Evolutionary conservation across 2,797 vertebrate species (phyloP), one percentile per base, ranked within the genome.

Genomic region (Girardinus metallicus): DNA sequence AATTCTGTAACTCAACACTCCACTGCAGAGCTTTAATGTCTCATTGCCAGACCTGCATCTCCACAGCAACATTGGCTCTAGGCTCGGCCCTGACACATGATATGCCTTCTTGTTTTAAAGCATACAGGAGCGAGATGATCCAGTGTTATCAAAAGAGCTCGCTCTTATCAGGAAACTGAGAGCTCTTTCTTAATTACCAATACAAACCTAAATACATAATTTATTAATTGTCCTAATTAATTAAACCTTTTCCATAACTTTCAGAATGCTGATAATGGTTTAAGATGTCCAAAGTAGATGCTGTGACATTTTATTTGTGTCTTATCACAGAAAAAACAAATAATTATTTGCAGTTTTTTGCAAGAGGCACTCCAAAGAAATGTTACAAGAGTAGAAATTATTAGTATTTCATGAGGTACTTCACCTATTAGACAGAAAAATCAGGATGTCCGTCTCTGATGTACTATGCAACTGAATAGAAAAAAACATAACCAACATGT

Each of bases 1-100:
- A 82, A 57, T 82, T 85, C 87, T 91, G 92, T 92, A 93, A 93
- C 85, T 90, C 86, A 92, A 92, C 88, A 92, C 92, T 87, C 55
- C 75, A 74, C 82, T 89, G 90, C 90, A 89, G 89, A 90, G 86
- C 84, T 86, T 90, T 82, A 47, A 78, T 85, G 78, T 80, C 81
- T 83, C 86, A 70, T 80, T 75, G 83, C 84, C 83, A 86, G 88
- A 84, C 75, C 86, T 82, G 80, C 85, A 91, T 93, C 85, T 36
- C 88, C 90, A 91, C 79, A 31, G 86, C 80, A 91, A 94, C 90
- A 79, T 80, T 36, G 82, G 79, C 84, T 89, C 84, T 77, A 76
- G 77, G 80, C 72, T 79, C 84, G 73, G 73, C 76, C 73, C 74
- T 81, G 85, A 89, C 53, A 89, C 76, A 81, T 73, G 76, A 86